Evolutionary conservation across 2,113 vertebrate genomes (phyloP), one percentile per base, ranked within the genome.

Genomic region (Xiphorhynchus elegans): DNA sequence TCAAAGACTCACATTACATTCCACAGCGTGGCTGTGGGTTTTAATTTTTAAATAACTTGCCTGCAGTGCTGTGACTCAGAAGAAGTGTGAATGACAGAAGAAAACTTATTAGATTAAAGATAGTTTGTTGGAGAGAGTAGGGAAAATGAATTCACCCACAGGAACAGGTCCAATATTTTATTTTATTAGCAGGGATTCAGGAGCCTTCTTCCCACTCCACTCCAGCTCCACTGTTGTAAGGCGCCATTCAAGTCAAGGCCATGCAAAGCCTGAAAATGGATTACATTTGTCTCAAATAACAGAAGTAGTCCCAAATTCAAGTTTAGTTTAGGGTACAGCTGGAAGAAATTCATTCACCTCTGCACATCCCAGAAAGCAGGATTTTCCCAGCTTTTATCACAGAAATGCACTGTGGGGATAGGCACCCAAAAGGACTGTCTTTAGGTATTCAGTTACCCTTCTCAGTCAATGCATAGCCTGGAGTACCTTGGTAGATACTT

Each of bases 31-130:
- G 35, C 56, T 53, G 56, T 70, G 59, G 17, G 39, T 89, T 97
- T 86, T 80, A 95, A 94, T 84, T 96, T 97, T 96, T 96, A 96
- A 96, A 97, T 97, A 97, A 93, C 89, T 97, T 96, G 90, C 90
- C 91, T 97, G 93, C 88, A 94, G 81, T 89, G 60, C 73, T 94
- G 78, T 97, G 94, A 97, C 93, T 97, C 95, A 97, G 91, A 97
- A 96, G 93, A 97, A 89, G 95, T 94, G 75, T 96, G 96, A 98
- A 75, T 97, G 97, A 92, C 96, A 98, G 97, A 97, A 93, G 73
- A 74, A 97, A 97, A 92, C 35, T 59, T 94, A 91, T 64, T 94
- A 90, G 75, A 91, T 95, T 92, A 96, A 91, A 91, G 95, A 84
- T 72, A 82, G 89, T 95, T 96, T 93, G 66, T 75, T 92, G 84